Conservation (phyloP, 2,888 invertebrate species). For the Parnassius mnemosyne region DNA sequence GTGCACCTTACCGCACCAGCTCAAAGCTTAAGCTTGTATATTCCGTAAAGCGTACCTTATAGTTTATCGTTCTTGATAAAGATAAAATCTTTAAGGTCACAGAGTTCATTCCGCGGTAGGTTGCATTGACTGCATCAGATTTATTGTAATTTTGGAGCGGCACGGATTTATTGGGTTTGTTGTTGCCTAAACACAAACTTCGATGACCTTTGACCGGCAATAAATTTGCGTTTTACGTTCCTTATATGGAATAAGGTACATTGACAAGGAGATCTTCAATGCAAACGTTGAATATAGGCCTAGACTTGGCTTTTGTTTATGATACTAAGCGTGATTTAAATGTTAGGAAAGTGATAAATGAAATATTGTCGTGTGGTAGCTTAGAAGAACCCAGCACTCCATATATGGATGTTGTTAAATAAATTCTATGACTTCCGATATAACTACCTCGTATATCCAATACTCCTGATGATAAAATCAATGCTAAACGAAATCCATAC, state of each 20-base stretch:
- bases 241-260: not conserved
- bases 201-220: conserved; percentile 18
- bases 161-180: conserved; percentile 19
- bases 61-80: conserved; percentile 28
- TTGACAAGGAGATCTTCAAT: not conserved
- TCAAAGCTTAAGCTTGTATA: not conserved
- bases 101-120: conserved; percentile 28
- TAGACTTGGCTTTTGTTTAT: too few species aligned
- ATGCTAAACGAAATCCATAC: too few species aligned
- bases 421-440: too few species aligned
- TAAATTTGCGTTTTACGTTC: conserved; percentile 4
- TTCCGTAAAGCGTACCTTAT: conserved; percentile 21
- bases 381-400: too few species aligned
- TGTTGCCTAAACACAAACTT: conserved; percentile 13
- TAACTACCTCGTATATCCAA: not conserved
- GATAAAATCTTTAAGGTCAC: conserved; percentile 28
- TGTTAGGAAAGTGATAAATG: too few species aligned
- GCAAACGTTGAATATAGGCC: too few species aligned
- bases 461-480: too few species aligned
- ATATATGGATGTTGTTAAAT: too few species aligned
- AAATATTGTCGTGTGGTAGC: too few species aligned
- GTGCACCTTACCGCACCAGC: not conserved
- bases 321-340: too few species aligned
- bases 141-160: conserved; percentile 22
- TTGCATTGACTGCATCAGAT: conserved; percentile 17